A percentile compares a stretch with the other conserved stretches of the same genome.
Evolutionary conservation across 2,797 vertebrate genomes (phyloP).

Genomic region (Melanotaenia nigrans): DNA sequence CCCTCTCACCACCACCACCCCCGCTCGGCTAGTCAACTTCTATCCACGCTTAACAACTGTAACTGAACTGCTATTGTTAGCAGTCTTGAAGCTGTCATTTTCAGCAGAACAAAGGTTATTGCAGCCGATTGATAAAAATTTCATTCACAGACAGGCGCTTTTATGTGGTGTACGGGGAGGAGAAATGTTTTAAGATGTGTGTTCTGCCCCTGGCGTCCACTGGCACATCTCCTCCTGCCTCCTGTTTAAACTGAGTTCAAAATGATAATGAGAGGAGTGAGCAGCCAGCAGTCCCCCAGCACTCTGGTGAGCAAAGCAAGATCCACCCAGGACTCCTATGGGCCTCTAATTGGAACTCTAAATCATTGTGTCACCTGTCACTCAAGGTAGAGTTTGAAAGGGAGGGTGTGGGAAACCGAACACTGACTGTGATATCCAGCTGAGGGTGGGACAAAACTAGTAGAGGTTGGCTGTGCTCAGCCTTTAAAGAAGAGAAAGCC

Average conservation of each 20-base stretch:
- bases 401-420: constrained; percentile 57
- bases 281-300: constrained; percentile 82
- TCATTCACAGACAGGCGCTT: constrained; percentile 80
- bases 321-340: constrained; percentile 74
- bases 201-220: constrained; percentile 79
- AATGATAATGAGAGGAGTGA: constrained; percentile 89
- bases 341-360: constrained; percentile 86
- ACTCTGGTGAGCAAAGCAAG: constrained; percentile 70
- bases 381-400: constrained; percentile 61
- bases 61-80: constrained; percentile 83
- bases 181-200: constrained; percentile 78
- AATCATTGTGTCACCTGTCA: constrained; percentile 86
- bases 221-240: constrained; percentile 79
- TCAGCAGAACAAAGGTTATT: constrained; percentile 84
- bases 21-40: constrained; percentile 46
- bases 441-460: constrained; percentile 53
- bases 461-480: constrained; percentile 61
- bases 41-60: constrained; percentile 56
- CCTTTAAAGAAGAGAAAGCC: constrained; percentile 74
- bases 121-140: constrained; percentile 85
- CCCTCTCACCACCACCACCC: neutral
- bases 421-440: constrained; percentile 70
- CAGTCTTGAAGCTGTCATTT: constrained; percentile 82
- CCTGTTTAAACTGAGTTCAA: constrained; percentile 89
- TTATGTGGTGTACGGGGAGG: constrained; percentile 74